Evolutionary conservation across 2,888 invertebrate species (phyloP), one percentile per base, ranked within the genome.

Genomic region (Hemistola chrysoprasaria): DNA sequence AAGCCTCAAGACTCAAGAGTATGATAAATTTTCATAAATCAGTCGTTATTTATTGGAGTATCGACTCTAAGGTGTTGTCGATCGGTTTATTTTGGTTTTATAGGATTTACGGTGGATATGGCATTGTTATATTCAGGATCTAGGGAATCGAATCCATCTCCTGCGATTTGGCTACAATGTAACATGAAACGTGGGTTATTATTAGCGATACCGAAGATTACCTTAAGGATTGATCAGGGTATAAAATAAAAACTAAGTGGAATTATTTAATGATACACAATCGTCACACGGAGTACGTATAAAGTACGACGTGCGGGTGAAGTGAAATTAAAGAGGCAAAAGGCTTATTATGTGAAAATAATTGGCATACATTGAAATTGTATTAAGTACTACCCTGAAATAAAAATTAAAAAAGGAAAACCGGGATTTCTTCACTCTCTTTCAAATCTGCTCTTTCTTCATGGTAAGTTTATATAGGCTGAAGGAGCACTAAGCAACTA

Each of bases 1-100:
- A 87, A 86, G 81, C 81, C 78, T 83, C 85, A 84, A 80, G 79
- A 82, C 78, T 83, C 85, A 84, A 80, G 79, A 82, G 78, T 80
- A 83, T 82, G 84, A 86, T 87, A 87, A 80, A 84, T 84, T 87
- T 84, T 84, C 84, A 87, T 88, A 87, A 86, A 87, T 87, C 87
- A 84, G 75, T 66, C 60, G 70, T 82, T 81, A 85, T 87, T 87
- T 86, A 86, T 83, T 77, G 83, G 71, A 88, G 78, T 84, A 78
- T 88, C 65, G 78, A 87, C 87, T 88, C 77, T 85, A 87, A 80
- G 77, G 78, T 84, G 80, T 80, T 79, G 78, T 66, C 70, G 72
- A 82, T 80, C 65, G 84, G 86, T 85, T 80, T 82, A 76, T 68
- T 79, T 84, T 77, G 62, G 69, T 72, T 71, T 78, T 74, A 71